Evolutionary conservation across 2,888 invertebrate species (phyloP).

Genomic region (Unio delphinus): DNA sequence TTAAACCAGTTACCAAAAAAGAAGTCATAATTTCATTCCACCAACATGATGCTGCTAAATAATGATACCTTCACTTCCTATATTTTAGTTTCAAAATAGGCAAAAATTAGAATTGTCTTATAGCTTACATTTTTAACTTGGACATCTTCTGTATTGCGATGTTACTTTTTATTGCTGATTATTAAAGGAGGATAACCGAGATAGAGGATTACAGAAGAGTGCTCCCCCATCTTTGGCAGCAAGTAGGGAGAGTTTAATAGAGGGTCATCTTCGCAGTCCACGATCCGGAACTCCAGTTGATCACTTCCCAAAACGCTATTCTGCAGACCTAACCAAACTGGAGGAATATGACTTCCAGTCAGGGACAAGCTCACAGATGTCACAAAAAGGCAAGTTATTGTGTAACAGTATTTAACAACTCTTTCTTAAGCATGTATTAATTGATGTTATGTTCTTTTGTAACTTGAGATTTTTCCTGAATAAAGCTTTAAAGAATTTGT

Average conservation of each 20-base stretch:
- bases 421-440: too few species aligned
- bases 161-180: background rate
- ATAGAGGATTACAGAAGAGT: slow-evolving; percentile 47
- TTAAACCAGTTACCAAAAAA: too few species aligned
- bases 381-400: too few species aligned
- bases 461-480: too few species aligned
- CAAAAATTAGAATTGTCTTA: too few species aligned
- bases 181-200: slow-evolving; percentile 30
- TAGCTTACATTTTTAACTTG: background rate
- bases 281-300: slow-evolving; percentile 63
- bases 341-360: slow-evolving; percentile 57
- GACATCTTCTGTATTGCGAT: background rate
- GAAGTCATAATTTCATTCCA: too few species aligned
- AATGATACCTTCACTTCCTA: too few species aligned
- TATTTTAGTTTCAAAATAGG: too few species aligned
- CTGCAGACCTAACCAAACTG: slow-evolving; percentile 62
- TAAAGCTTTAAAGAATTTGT: too few species aligned
- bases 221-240: slow-evolving; percentile 69
- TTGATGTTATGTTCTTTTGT: too few species aligned
- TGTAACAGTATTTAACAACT: too few species aligned
- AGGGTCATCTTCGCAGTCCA: slow-evolving; percentile 41
- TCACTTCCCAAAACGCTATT: slow-evolving; percentile 57
- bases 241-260: slow-evolving; percentile 63
- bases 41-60: too few species aligned
- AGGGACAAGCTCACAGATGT: background rate